Evolutionary conservation across 2,113 vertebrate species (phyloP).

Genomic region (Hippolais icterina): DNA sequence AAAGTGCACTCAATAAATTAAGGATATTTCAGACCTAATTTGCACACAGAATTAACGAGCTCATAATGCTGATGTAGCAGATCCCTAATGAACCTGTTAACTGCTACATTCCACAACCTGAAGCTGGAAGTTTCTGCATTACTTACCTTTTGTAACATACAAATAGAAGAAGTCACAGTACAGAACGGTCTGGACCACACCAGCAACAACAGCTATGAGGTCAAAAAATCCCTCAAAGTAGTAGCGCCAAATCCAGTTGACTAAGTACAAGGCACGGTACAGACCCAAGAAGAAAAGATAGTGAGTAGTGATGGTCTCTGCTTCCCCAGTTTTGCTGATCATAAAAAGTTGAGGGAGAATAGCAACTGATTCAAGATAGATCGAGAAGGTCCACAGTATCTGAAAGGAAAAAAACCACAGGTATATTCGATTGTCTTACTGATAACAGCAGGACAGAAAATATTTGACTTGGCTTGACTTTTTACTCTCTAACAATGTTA

Average conservation of each 20-base stretch:
- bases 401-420: constrained; percentile 26
- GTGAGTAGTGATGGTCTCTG: constrained; percentile 98
- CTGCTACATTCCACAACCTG: neutral
- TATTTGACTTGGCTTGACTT: neutral
- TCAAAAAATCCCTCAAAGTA: constrained; percentile 99
- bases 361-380: constrained; percentile 95
- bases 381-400: constrained; percentile 99
- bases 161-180: constrained; percentile 99
- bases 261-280: constrained; percentile 94
- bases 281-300: constrained; percentile 98
- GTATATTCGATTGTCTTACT: neutral
- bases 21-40: neutral
- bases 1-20: fast-evolving
- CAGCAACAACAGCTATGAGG: constrained; percentile 97
- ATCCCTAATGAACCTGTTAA: neutral
- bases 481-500: neutral
- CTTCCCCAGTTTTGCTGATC: constrained; percentile 99
- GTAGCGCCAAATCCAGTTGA: constrained; percentile 99
- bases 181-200: constrained; percentile 96
- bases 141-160: constrained; percentile 97
- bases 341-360: constrained; percentile 99
- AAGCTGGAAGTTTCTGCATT: neutral
- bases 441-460: neutral
- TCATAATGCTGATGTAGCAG: fast-evolving
- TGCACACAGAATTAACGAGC: neutral